Base-by-base conservation (phyloP, 2,888 invertebrate genomes). In the Clepsis dumicolana region DNA sequence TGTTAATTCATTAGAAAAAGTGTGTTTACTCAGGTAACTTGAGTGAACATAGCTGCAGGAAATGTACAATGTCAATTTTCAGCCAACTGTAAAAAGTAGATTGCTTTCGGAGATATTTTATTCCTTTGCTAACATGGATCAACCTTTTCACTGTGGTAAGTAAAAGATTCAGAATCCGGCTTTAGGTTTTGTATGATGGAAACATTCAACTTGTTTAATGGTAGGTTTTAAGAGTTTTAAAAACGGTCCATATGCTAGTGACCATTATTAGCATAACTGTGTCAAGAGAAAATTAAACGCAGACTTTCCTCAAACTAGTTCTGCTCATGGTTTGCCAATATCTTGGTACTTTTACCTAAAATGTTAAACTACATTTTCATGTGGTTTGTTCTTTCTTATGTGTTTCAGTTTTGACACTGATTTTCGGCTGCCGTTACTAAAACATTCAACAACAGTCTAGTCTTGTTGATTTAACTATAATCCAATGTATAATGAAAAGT, bases 61-160 rank as follows among this genome's bases (percentile, higher is more conserved):
- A 77, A 73, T 64, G 64, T 68, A 71, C 73, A 71, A 76, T 75
- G 76, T 75, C 75, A 80, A 76, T 81, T 90, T 91, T 91, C 90
- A 90, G 88, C 86, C 80, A 84, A 87, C 84, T 81, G 79, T 84
- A 85, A 87, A 88, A 74, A 72, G 78, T 77, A 74, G 52, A 63
- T 69, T 80, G 63, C 73, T 71, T 74, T 72, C 56, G 67, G 70
- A 27, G 59, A 48, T 59, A 67, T 62, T 72, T 68, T 72, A 32
- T 25, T 61, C 65, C 29, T 70, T 72, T 57, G 70, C 68, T 70
- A 53, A 75, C 71, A 90, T 91, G 88, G 85, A 84, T 75, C 83
- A 82, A 67, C 83, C 88, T 70, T 91, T 89, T 80, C 77, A 82
- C 35, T 90, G 89, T 78, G 84, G 91, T 91, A 76, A 89, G 91